Evolutionary conservation across 1,140 invertebrate genomes (phyloP), one percentile per base, ranked within the genome.

Genomic region (Drosophila erecta): DNA sequence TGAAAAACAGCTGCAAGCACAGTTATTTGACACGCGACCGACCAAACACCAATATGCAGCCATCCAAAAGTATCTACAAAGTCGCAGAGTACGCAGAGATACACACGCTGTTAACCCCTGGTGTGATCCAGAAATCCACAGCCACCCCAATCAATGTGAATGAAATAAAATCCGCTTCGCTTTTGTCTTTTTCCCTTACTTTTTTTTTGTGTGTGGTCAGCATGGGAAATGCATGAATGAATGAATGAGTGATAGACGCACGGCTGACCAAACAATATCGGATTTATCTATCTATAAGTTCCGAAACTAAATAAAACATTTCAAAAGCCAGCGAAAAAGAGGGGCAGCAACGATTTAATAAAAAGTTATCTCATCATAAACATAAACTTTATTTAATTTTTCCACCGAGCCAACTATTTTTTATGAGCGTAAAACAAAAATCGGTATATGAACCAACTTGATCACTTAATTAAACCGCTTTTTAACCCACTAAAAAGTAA

Each of bases 1-100:
- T 24, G 27, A 43, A 73, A 73, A 50, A 49, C 67, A 74, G 69
- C 79, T 83, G 80, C 80, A 83, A 66, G 64, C 64, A 37, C 12
- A 83, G 81, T 80, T 84, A 84, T 80, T 84, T 85, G 81, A 84
- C 81, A 84, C 81, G 81, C 81, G 81, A 84, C 81, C 75, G 70
- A 64, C 38, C 65, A 71, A 57, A 40, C 56, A 75, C 33, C 47
- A 49, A 30, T 24, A 27, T 50, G 47, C 49, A 35, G 49, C 30
- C 30, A 47, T 14, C 20, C 60, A 22, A 61, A 66, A 67, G 33
- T 67, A 67, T 67, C 64, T 51, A 66, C 60, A 66, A 30, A 55
- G 72, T 74, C 54, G 61, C 65, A 62, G 51, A 77, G 49, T 38
- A 38, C 35, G 49, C 17, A 1, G 17, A 17, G 24, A 41, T 27